Conservation (phyloP, 1,140 invertebrate species). For the Chionoecetes opilio region DNA sequence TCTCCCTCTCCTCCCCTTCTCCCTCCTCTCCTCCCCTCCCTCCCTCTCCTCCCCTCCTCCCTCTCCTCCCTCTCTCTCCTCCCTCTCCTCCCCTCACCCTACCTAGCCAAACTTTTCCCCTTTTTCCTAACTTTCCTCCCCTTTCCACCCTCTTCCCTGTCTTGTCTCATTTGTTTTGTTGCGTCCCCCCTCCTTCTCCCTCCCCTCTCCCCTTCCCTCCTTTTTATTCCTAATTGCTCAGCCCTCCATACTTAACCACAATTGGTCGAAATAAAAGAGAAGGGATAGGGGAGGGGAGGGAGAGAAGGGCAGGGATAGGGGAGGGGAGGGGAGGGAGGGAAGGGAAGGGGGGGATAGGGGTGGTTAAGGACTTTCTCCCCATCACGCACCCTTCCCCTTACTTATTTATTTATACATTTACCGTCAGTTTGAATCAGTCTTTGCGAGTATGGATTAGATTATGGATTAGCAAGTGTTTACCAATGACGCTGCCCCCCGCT, state of each 20-base stretch:
- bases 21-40: not conserved
- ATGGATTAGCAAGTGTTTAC: not conserved
- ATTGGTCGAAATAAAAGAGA: not conserved
- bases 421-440: not conserved
- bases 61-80: not conserved
- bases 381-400: not conserved
- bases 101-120: not conserved
- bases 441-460: not conserved
- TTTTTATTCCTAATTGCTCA: not conserved
- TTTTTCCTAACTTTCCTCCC: not conserved
- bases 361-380: not conserved
- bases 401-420: not conserved
- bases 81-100: not conserved
- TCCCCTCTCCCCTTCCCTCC: not conserved
- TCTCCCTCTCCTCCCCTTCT: not conserved
- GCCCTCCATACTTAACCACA: not conserved
- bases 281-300: not conserved
- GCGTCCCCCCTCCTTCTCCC: not conserved
- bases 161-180: not conserved
- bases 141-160: not conserved
- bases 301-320: not conserved
- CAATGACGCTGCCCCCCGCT: not conserved
- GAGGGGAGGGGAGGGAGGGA: not conserved
- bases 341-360: not conserved
- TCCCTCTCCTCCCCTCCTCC: constrained; percentile 13